Base-by-base conservation (phyloP, 1,140 invertebrate species). In the Bombus consobrinus region DNA sequence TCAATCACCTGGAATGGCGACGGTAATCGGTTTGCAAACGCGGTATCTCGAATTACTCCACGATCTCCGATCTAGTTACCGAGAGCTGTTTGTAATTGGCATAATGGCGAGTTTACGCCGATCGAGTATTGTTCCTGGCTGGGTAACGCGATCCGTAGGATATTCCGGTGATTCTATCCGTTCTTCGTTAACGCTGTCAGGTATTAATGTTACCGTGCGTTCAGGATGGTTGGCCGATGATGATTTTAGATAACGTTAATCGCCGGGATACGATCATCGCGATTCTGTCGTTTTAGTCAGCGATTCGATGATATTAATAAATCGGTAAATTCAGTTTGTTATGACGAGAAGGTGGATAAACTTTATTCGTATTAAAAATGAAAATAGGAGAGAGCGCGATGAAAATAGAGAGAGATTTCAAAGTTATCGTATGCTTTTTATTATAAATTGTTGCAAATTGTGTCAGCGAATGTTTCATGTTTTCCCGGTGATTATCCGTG, bases 101-200 rank as follows among this genome's bases (percentile, higher is more conserved):
- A 81, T 81, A 81, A 81, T 73, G 69, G 68, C 47, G 79, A 81
- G 79, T 73, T 73, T 69, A n/a, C 79, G 79, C 37, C 32, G 47
- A 34, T 15, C 28, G 28, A 25, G 79, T 8, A 71, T 71, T 71
- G 28, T 47, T 81, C 28, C 32, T 10, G 34, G 25, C 13, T 12
- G 10, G 28, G 37, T 73, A 73, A 73, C 47, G 34, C 3, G 66
- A 81, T 72, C 28, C 18, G 5, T 0, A 12, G 43, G 47, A 57
- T 72, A n/a, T 18, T 8, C 18, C 4, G 22, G 12, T 5, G 47
- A 73, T 39, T 73, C 64, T 37, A 66, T 25, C n/a, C 59, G 71
- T 64, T 83, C 25, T 76, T 83, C 59, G 59, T 83, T 83, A 83
- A 76, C n/a, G 47, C 9, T 32, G 34, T 22, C n/a, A 13, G 37